These are phyloP conservation scores for Phoeniculus purpureus DNA, from an alignment of 2,797 vertebrate species.

Conservation along the genomic window DNA sequence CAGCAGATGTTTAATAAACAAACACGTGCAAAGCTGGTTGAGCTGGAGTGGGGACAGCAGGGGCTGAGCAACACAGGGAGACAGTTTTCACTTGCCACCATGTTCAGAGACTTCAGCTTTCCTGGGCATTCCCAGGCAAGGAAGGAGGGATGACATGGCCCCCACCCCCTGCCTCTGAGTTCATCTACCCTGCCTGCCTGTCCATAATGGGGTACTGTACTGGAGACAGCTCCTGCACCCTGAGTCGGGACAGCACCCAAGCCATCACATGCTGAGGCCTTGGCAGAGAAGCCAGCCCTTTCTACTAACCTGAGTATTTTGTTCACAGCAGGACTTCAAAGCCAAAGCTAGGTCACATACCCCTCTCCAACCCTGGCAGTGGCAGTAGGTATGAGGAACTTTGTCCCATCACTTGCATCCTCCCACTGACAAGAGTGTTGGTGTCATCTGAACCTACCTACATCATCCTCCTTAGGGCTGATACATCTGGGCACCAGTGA, in stretches of 20 bases:
- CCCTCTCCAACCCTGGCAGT: not conserved
- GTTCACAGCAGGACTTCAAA: not conserved
- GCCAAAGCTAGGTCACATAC: not conserved
- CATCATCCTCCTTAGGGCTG: rapidly evolving
- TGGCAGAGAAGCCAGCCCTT: not conserved
- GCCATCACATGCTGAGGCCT: rapidly evolving
- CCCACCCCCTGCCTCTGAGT: not conserved
- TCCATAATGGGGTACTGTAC: rapidly evolving
- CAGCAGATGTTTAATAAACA: not conserved
- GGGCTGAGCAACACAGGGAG: not conserved
- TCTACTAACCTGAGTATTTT: not conserved
- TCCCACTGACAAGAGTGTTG: not conserved
- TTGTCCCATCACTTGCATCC: not conserved
- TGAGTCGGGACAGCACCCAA: not conserved
- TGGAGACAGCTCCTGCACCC: not conserved
- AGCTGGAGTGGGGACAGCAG: not conserved
- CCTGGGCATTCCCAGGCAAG: not conserved
- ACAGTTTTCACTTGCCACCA: not conserved
- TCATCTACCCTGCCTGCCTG: not conserved
- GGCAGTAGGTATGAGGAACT: not conserved
- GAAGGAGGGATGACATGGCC: not conserved
- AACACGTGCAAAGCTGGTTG: not conserved
- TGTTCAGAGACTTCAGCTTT: not conserved
- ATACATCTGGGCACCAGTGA: rapidly evolving
- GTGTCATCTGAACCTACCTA: rapidly evolving